These are phyloP conservation scores for Uropetala carovei DNA, from an alignment of 2,888 invertebrate genomes.

Conservation along the genomic window DNA sequence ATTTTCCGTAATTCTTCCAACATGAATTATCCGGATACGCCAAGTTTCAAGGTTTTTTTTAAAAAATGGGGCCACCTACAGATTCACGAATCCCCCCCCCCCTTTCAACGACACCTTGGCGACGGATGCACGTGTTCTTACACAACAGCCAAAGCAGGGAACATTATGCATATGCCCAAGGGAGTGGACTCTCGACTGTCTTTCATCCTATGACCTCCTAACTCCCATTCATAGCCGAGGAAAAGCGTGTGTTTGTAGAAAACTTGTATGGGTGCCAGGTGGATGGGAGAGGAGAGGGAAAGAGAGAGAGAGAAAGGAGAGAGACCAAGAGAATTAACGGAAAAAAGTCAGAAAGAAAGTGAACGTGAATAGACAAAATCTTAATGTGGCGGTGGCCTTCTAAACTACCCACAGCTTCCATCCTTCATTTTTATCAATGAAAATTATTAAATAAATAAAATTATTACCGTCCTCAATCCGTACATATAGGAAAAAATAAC, in stretches of 20 bases:
- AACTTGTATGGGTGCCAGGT: conserved; percentile 16
- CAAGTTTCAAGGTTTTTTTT: not conserved
- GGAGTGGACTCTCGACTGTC: conserved; percentile 39
- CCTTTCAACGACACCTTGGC: conserved; percentile 18
- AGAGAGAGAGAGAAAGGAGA: not conserved
- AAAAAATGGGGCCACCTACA: conserved; percentile 20
- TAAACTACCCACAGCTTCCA: not conserved
- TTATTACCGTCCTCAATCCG: too few relatives aligned
- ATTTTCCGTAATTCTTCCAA: not conserved
- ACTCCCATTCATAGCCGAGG: conserved; percentile 54
- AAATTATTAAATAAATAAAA: not conserved
- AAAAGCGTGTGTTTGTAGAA: conserved; percentile 21
- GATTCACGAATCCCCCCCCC: not conserved
- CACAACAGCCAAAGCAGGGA: not conserved
- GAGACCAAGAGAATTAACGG: not conserved
- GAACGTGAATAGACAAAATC: not conserved
- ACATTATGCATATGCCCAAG: conserved; percentile 35
- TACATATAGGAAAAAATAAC: too few relatives aligned
- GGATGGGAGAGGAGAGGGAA: not conserved
- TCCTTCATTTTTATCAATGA: not conserved
- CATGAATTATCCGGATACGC: not conserved
- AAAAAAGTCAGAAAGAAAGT: not conserved
- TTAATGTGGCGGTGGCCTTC: not conserved
- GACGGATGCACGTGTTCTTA: conserved; percentile 41
- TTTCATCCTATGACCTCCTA: conserved; percentile 45